Conservation (phyloP, 2,888 invertebrate genomes). For the Acanthosoma haemorrhoidale region DNA sequence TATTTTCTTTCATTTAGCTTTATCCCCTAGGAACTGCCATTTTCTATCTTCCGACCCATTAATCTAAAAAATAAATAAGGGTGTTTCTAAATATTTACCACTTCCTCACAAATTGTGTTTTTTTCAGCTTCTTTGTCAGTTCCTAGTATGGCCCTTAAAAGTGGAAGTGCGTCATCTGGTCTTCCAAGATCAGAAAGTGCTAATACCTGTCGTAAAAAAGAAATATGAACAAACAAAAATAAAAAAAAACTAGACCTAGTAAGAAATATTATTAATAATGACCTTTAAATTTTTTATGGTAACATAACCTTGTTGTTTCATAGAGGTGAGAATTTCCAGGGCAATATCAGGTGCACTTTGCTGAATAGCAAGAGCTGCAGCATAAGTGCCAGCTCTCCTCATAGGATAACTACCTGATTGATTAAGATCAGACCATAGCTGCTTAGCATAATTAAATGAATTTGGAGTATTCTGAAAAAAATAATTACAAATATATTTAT, state of each 20-base stretch:
- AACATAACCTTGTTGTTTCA: slow-evolving; percentile 57
- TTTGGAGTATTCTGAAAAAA: slow-evolving; percentile 62
- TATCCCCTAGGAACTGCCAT: no score
- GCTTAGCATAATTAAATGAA: slow-evolving; percentile 58
- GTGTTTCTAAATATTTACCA: no score
- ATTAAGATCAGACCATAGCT: slow-evolving; percentile 57
- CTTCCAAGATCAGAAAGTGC: slow-evolving; percentile 57
- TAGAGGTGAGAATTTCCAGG: slow-evolving; percentile 58
- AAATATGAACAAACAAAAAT: neutral
- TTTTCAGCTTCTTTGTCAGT: slow-evolving; percentile 53
- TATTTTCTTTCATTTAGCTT: no score
- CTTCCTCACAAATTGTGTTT: slow-evolving; percentile 59
- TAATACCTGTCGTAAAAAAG: slow-evolving; percentile 44
- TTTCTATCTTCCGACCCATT: neutral
- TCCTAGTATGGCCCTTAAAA: slow-evolving; percentile 55
- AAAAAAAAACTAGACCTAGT: neutral
- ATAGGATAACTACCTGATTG: slow-evolving; percentile 55
- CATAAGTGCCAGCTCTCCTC: slow-evolving; percentile 58
- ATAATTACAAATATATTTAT: no score
- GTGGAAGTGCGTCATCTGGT: slow-evolving; percentile 58
- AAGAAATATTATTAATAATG: slow-evolving; percentile 6
- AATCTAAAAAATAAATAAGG: neutral
- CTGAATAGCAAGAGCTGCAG: slow-evolving; percentile 61
- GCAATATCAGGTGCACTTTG: slow-evolving; percentile 63
- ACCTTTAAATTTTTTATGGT: slow-evolving; percentile 66